Base-by-base conservation (phyloP, 2,888 invertebrate species). In the Diloba caeruleocephala region DNA sequence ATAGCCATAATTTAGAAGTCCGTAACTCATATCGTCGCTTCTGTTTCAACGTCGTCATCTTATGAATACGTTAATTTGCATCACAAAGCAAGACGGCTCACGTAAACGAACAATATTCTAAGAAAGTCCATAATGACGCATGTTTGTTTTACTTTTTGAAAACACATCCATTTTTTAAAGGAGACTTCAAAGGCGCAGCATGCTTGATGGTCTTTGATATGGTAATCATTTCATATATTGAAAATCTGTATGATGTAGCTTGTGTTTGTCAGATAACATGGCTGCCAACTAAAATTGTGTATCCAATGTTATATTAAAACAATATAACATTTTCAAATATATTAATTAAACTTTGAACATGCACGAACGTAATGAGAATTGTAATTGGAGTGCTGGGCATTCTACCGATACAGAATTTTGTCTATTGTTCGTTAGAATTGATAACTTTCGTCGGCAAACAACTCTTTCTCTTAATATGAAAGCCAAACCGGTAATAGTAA, bases 21-120 rank as follows among this genome's bases (percentile, higher is more conserved):
- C 29, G 37, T 46, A 62, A 62, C 38, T 42, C 28, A 44, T 15
- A 44, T 49, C 19, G 49, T 42, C 32, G 48, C 68, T 36, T 51
- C 57, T 50, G 69, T 55, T 29, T 23, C 49, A 39, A 66, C 59
- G 21, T 7, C 36, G 12, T 39, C 42, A 28, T 28, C 32, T 28
- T 12, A 44, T 37, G 46, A 72, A 64, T 63, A 71, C 32, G 36
- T 42, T 45, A 44, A 61, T 71, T 71, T 59, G 49, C 71, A 71
- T 71, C 14, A 59, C 58, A 73, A 71, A 59, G 15, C 26, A 4
- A 5, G 23, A 25, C 12, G n/a, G n/a, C n/a, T 29, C 43, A 48
- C 36, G 10, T 13, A 5, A 33, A 44, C 12, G 23, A 14, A 44
- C 28, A 55, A 34, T 46, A 62, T 56, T 64, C 45, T 43, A 32